Base-by-base conservation (phyloP, 2,113 vertebrate genomes). In the Poicephalus meyeri region DNA sequence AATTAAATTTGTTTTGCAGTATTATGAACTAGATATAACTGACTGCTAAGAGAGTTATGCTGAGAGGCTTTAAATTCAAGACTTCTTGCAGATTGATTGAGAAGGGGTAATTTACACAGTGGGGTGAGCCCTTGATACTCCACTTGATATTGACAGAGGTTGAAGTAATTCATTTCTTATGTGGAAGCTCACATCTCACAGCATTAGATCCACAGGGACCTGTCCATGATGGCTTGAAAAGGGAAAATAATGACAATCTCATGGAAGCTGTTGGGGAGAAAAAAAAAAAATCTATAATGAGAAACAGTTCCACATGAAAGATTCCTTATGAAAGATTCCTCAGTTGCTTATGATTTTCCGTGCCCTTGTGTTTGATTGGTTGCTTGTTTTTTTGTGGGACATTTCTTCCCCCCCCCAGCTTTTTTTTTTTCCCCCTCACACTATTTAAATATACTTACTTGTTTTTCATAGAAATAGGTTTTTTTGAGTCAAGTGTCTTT, bases 121-220 rank as follows among this genome's bases (percentile, higher is more conserved):
- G 78, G 83, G 60, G 53, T 80, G 76, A 88, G 37, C 35, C n/a
- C 39, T 66, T 2, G 6, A 31, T 86, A 21, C 76, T 90, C 24
- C 68, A 63, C 2, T 2, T 90, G 63, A 24, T 63, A 83, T 66
- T 7, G 7, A 47, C 11, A 78, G 68, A 63, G n/a, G 53, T 73
- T 86, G 76, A 91, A 55, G 55, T 77, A 88, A 91, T 92, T 91
- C n/a, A 86, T 94, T 95, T 80, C 88, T 88, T 78, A 64, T 9
- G 18, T 63, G 50, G n/a, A 56, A 35, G 68, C 86, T 83, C 60
- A 77, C 41, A 78, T 80, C 76, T 94, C 86, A 29, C n/a, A 77
- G 53, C 53, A n/a, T 66, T 56, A 77, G 71, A 70, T 83, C 80
- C 50, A 42, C n/a, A 68, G 71, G 58, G 91, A 92, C 25, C 58